Percentiles rank a stretch among this genome's conserved stretches.
These are phyloP conservation scores for Neoseiulus cucumeris DNA, from an alignment of 1,140 invertebrate species.

Conservation along the genomic window DNA sequence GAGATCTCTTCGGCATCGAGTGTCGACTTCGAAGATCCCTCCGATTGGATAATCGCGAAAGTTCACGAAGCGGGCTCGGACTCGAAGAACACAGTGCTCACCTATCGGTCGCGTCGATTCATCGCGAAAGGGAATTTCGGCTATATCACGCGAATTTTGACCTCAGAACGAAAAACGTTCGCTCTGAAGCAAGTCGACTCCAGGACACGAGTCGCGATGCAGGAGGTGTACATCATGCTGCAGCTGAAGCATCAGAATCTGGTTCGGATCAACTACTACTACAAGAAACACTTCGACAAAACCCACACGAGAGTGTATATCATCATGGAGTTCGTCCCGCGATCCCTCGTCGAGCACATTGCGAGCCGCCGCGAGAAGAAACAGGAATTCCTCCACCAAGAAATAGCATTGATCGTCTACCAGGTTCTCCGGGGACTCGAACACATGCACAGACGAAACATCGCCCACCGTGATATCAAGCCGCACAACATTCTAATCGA, in stretches of 20 bases:
- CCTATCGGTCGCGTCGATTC: too few relatives aligned
- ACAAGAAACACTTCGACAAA: not conserved
- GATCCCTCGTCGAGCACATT: not conserved
- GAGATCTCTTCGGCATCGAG: too few relatives aligned
- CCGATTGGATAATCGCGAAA: too few relatives aligned
- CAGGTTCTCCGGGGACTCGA: not conserved
- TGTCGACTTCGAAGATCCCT: too few relatives aligned
- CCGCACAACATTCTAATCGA: not conserved
- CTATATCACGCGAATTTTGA: too few relatives aligned
- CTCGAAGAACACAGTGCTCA: too few relatives aligned
- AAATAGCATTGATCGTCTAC: not conserved
- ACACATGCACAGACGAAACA: not conserved
- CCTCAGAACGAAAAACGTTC: not conserved
- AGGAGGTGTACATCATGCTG: not conserved
- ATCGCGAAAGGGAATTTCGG: too few relatives aligned
- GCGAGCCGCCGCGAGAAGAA: not conserved
- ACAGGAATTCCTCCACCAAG: not conserved
- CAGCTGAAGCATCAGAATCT: not conserved
- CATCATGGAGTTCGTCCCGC: not conserved
- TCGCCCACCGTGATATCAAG: slow-evolving; percentile 4
- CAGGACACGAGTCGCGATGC: not conserved
- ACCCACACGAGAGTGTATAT: not conserved
- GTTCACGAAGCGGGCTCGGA: too few relatives aligned
- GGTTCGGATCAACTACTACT: not conserved
- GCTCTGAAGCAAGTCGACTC: not conserved